A percentile compares a stretch with the other conserved stretches of the same genome.
Evolutionary conservation across 30 jellyfish, hydroid and myxozoan genomes (phyloP).

Genomic region (Cassiopea xamachana): DNA sequence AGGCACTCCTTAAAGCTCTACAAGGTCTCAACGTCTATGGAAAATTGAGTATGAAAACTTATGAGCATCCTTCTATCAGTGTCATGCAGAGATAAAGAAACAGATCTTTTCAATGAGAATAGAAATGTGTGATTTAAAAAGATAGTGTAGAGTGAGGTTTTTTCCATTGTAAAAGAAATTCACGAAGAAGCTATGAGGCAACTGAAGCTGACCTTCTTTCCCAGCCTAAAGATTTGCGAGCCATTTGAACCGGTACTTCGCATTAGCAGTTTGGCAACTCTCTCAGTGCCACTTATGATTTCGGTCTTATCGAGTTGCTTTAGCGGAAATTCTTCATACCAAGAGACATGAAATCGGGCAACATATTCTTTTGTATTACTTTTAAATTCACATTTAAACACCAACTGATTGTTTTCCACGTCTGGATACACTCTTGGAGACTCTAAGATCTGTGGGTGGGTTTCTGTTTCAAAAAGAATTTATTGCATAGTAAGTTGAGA

Average conservation of each 20-base stretch:
- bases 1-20: too few species aligned
- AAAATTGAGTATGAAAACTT: too few species aligned
- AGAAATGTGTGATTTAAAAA: too few species aligned
- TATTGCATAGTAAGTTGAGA: too few species aligned
- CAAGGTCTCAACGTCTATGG: too few species aligned
- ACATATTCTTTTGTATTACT: background rate
- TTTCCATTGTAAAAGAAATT: too few species aligned
- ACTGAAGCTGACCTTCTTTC: conserved; percentile 40
- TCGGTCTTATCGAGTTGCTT: conserved; percentile 16
- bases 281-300: conserved; percentile 24
- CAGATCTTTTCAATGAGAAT: too few species aligned
- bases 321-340: conserved; percentile 66
- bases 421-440: conserved; percentile 16
- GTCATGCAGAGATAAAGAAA: too few species aligned
- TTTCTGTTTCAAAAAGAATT: background rate
- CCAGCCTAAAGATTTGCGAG: conserved; percentile 39
- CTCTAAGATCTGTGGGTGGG: conserved; percentile 13
- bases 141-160: too few species aligned
- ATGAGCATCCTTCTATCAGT: too few species aligned
- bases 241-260: background rate
- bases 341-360: conserved; percentile 46
- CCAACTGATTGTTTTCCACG: conserved; percentile 12
- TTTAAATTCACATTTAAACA: conserved; percentile 26
- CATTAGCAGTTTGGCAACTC: conserved; percentile 57
- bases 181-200: too few species aligned